Conservation (phyloP, 2,797 vertebrate genomes). For the Lophius americanus region DNA sequence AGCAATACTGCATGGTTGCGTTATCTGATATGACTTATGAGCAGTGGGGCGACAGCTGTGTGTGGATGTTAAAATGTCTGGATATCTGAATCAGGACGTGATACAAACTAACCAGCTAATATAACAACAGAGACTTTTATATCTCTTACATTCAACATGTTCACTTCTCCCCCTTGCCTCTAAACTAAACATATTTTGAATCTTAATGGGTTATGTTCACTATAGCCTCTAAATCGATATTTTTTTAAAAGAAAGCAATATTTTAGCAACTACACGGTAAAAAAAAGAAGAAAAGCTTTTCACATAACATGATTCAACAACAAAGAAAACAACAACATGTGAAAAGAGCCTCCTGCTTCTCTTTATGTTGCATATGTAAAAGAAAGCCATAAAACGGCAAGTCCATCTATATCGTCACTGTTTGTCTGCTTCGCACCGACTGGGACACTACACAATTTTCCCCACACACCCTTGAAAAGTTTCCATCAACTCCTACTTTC, state of each 20-base stretch:
- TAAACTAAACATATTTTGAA: conserved; percentile 77
- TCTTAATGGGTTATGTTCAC: conserved; percentile 75
- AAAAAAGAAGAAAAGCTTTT: conserved; percentile 70
- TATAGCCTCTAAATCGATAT: conserved; percentile 72
- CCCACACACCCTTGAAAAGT: conserved; percentile 20
- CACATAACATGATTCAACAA: conserved; percentile 72
- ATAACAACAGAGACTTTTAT: conserved; percentile 66
- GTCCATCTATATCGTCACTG: conserved; percentile 57
- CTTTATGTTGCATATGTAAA: conserved; percentile 75
- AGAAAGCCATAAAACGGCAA: conserved; percentile 78
- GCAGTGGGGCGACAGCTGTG: conserved; percentile 60
- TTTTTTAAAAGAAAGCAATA: conserved; percentile 63
- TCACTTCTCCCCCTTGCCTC: conserved; percentile 71
- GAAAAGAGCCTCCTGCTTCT: conserved; percentile 62
- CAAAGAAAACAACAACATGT: conserved; percentile 58
- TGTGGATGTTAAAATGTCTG: conserved; percentile 52
- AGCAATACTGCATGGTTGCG: conserved; percentile 80
- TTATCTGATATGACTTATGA: conserved; percentile 62
- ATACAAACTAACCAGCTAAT: conserved; percentile 63
- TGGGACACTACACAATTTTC: conserved; percentile 8
- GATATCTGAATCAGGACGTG: conserved; percentile 61
- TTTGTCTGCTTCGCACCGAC: conserved; percentile 32
- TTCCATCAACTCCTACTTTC: conserved; percentile 9
- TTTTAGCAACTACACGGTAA: conserved; percentile 67
- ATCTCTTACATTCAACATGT: conserved; percentile 82